Base-by-base conservation (phyloP, 2,113 vertebrate genomes). In the Mohoua ochrocephala region DNA sequence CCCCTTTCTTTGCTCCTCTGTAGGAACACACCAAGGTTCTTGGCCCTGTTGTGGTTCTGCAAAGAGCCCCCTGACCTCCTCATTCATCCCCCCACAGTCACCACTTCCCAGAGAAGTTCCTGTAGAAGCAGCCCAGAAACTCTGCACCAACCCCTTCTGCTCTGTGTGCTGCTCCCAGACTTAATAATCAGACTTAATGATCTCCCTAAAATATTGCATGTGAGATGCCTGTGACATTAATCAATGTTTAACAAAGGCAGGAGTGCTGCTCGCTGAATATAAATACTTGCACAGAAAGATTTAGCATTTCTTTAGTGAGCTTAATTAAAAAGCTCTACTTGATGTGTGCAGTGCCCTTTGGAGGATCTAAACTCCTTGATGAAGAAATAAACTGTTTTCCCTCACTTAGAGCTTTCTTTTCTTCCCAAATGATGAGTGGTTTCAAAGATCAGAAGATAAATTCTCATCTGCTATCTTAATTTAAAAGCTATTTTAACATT, bases 321-420 rank as follows among this genome's bases (percentile, higher is more conserved):
- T 96, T 96, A 97, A 93, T 95, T 96, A 90, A 96, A 96, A 96
- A 83, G 50, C 84, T 91, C 82, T 80, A 54, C 56, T 93, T 74
- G 78, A 84, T 61, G 73, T 57, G 56, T 84, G n/a, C 45, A 35
- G 31, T 92, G 89, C 76, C 59, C 75, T 96, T 96, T 88, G 53
- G 82, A 95, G 92, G 54, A 65, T 80, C 75, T 83, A 31, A 89
- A 79, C 52, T 78, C 69, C 81, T 59, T 71, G 82, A 84, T 90
- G 92, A 96, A 91, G 91, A 93, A 96, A 95, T 88, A 88, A 91
- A 59, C 64, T 60, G 85, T 63, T 95, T 94, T 77, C 60, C 45
- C 30, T 82, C 85, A 77, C 64, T 78, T 67, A 83, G 21, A 80
- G 37, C 44, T 90, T 67, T 60, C 71, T 63, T 95, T 89, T 83